phyloP scores from a whole-genome alignment of 2,888 invertebrate species.

The Drosophila incognita region DNA sequence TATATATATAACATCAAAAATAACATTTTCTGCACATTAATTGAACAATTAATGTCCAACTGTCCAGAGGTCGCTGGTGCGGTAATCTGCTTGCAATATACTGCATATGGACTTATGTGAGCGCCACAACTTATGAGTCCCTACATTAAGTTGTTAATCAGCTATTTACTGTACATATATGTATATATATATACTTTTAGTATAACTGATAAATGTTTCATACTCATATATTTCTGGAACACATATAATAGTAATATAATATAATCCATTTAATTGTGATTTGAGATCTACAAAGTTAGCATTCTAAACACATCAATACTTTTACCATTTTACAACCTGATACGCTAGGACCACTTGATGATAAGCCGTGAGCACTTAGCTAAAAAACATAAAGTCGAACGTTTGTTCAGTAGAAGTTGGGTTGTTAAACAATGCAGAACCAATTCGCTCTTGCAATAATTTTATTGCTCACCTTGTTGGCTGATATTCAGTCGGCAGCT shows the following conservation, averaged over 20 bases:
- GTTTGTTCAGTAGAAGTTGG: conserved; percentile 16
- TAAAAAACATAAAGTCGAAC: conserved; percentile 13
- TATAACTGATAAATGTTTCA: not conserved
- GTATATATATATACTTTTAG: not conserved
- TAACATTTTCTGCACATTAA: too few species aligned
- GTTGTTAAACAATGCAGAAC: conserved; percentile 24
- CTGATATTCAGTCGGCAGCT: conserved; percentile 19
- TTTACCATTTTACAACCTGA: conserved; percentile 11
- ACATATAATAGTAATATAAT: not conserved
- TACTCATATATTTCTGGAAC: not conserved
- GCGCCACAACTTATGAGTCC: not conserved
- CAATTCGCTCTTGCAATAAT: not conserved
- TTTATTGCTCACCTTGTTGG: not conserved
- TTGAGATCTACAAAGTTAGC: not conserved
- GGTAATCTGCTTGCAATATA: not conserved
- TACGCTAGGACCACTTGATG: conserved; percentile 27
- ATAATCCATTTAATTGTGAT: not conserved
- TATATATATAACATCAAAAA: too few species aligned
- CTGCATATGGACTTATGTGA: not conserved
- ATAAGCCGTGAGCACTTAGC: conserved; percentile 17
- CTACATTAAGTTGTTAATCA: not conserved
- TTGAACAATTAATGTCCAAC: too few species aligned
- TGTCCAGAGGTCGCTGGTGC: too few species aligned
- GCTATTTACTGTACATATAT: not conserved
- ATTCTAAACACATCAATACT: not conserved